phyloP scores from a whole-genome alignment of 2,888 invertebrate genomes.

The Seira musarum region DNA sequence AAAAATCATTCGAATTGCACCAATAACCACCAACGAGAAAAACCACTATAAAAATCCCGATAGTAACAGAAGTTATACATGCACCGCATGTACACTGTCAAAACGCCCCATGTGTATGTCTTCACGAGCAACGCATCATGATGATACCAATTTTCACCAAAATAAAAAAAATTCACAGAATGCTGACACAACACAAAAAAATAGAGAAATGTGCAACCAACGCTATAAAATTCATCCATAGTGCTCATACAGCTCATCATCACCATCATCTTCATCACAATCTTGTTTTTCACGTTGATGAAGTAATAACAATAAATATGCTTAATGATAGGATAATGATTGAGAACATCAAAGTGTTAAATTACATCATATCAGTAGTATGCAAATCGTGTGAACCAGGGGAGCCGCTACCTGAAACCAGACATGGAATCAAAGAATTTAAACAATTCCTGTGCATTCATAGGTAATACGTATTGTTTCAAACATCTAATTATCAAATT shows the following conservation, averaged over 20 bases:
- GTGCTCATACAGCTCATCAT: too few relatives aligned
- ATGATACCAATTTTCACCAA: not conserved
- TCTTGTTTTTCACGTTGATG: conserved; percentile 10
- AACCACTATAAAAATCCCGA: conserved; percentile 47
- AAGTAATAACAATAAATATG: conserved; percentile 39
- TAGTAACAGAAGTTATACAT: conserved; percentile 18
- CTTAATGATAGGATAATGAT: conserved; percentile 20
- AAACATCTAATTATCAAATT: not conserved
- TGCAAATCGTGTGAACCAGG: not conserved
- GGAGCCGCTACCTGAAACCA: not conserved
- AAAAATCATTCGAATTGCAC: conserved; percentile 40
- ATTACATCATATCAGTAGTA: conserved; percentile 44
- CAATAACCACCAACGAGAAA: conserved; percentile 40
- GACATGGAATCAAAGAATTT: not conserved
- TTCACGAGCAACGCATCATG: too few relatives aligned
- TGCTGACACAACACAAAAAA: not conserved
- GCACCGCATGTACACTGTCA: not conserved
- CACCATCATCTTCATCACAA: too few relatives aligned
- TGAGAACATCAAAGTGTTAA: conserved; percentile 16
- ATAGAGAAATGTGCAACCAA: conserved; percentile 14
- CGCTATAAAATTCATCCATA: not conserved
- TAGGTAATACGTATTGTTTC: conserved; percentile 22
- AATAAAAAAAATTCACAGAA: not conserved
- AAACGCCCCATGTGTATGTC: too few relatives aligned
- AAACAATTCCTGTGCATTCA: not conserved